phyloP scores from a whole-genome alignment of 2,797 vertebrate genomes.

The Eremophila alpestris region DNA sequence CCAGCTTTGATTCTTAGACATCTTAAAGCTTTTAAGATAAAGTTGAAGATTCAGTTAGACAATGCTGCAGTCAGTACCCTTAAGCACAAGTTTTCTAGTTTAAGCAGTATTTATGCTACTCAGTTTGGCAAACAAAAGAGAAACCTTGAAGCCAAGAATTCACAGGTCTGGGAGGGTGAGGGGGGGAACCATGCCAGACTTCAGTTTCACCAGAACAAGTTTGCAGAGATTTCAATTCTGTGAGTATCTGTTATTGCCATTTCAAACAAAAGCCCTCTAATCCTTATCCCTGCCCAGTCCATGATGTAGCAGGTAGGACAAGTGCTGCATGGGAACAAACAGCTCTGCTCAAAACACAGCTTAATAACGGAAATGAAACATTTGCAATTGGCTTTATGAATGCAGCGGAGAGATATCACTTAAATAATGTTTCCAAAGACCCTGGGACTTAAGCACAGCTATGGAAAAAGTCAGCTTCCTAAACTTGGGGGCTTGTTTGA shows the following conservation, averaged over 20 bases:
- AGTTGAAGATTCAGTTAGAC: neutral
- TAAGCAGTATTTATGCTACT: slow-evolving; percentile 9
- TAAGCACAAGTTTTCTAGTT: neutral
- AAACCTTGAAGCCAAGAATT: slow-evolving; percentile 20
- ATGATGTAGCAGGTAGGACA: neutral
- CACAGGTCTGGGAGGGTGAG: neutral
- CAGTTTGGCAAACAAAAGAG: slow-evolving; percentile 12
- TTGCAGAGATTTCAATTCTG: neutral
- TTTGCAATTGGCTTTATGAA: slow-evolving; percentile 8
- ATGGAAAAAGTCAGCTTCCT: slow-evolving; percentile 15
- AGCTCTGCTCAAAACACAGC: neutral
- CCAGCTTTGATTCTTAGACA: neutral
- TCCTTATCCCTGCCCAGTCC: neutral
- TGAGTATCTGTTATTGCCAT: neutral
- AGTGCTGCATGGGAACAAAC: neutral
- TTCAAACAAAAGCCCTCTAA: slow-evolving; percentile 12
- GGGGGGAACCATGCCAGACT: neutral
- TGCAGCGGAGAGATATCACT: neutral
- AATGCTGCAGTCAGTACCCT: neutral
- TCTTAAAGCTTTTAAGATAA: slow-evolving; percentile 51
- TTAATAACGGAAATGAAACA: neutral
- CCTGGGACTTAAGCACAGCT: neutral
- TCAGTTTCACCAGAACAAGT: neutral
- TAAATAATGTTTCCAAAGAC: neutral
- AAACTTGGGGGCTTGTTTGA: neutral